Evolutionary conservation across 2,113 vertebrate genomes (phyloP), one percentile per base, ranked within the genome.

Genomic region (Bufo gargarizans): DNA sequence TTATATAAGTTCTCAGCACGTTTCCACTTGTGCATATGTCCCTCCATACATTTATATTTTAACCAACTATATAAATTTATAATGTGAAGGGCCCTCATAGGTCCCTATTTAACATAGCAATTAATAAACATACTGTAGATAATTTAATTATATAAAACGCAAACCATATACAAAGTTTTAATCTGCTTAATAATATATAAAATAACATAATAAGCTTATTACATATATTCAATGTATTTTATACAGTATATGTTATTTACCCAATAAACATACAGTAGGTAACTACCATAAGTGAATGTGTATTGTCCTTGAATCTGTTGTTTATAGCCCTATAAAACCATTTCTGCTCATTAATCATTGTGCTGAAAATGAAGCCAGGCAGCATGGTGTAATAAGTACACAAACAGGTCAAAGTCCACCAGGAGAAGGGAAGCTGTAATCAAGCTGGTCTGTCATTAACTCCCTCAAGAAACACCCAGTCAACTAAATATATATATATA

Each of bases 331-430:
- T 13, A 50, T 69, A 47, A 14, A 69, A 16, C 81, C 4, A n/a
- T 6, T 50, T 61, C 1, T 13, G 53, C 6, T n/a, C 58, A 59
- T 69, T 50, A 83, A 67, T 47, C 61, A 82, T 53, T 83, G 47
- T 13, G 4, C 12, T 50, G 13, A 12, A 83, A 1, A 63, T 80
- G 14, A 61, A 13, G 19, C 17, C 4, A 0, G 61, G 17, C 53
- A 82, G 71, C 43, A 17, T 10, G 16, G 72, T 50, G 47, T 76
- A 20, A 20, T 83, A 3, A 61, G 20, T 83, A 83, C 47, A 50
- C 47, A 83, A 83, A 4, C 3, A 67, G 63, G 19, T n/a, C 69
- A 69, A 67, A 83, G 81, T 83, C 81, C 81, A 67, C 19, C 20
- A 13, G 81, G 12, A 69, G 17, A 53, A 20, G 49, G 20, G 6